phyloP scores from a whole-genome alignment of 2,888 invertebrate species.

The Trichogramma dendrolimi region DNA sequence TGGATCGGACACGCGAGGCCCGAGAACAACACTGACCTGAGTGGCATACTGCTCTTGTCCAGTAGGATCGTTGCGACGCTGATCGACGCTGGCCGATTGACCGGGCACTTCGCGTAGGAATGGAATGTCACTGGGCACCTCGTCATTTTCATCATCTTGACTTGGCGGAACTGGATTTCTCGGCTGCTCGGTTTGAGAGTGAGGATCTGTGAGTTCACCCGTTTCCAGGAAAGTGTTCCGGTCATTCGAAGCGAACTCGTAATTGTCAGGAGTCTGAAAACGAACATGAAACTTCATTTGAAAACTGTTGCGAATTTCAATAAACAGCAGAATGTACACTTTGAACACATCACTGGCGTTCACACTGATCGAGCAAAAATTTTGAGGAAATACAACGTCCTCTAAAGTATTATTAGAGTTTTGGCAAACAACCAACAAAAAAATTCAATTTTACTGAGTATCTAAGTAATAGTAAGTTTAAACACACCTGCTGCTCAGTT shows the following conservation, averaged over 20 bases:
- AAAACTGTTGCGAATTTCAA: not conserved
- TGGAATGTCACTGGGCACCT: constrained; percentile 50
- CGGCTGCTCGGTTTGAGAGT: constrained; percentile 44
- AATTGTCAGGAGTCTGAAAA: constrained; percentile 44
- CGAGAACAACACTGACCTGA: constrained; percentile 13
- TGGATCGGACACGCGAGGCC: constrained; percentile 41
- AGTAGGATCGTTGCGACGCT: constrained; percentile 48
- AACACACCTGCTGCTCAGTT: constrained; percentile 33
- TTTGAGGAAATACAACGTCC: no score
- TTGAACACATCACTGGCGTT: no score
- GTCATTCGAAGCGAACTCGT: constrained; percentile 50
- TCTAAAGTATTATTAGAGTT: no score
- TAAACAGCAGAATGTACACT: no score
- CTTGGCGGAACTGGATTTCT: constrained; percentile 36
- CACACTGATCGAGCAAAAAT: no score
- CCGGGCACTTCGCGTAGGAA: constrained; percentile 50
- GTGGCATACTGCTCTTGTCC: constrained; percentile 47
- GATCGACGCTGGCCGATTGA: constrained; percentile 47
- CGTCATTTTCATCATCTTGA: constrained; percentile 50
- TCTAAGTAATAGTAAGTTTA: not conserved
- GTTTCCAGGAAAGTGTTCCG: constrained; percentile 51
- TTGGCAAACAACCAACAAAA: not conserved
- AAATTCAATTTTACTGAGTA: not conserved
- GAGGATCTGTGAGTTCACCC: constrained; percentile 50
- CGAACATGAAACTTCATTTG: not conserved